phyloP scores from a whole-genome alignment of 1,140 invertebrate species.

The Drosophila mojavensis region DNA sequence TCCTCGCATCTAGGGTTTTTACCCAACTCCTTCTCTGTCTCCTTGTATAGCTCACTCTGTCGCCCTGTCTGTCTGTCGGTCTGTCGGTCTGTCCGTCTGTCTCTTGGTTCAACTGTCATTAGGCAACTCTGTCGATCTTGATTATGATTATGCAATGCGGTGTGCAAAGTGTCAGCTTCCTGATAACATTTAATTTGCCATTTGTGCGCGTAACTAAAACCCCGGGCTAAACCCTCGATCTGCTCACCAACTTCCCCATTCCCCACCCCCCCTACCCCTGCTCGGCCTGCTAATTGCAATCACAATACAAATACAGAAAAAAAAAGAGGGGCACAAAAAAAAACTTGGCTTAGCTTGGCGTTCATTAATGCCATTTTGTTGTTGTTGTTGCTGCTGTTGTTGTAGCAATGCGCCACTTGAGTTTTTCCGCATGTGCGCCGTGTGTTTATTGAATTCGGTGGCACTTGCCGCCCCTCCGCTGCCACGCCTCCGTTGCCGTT shows the following conservation, averaged over 20 bases:
- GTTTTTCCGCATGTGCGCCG: slow-evolving; percentile 69
- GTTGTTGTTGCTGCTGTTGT: slow-evolving; percentile 34
- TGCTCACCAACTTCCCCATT: background rate
- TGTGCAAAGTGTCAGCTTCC: slow-evolving; percentile 62
- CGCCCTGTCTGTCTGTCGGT: slow-evolving; percentile 8
- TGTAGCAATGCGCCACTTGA: slow-evolving; percentile 73
- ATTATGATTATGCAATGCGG: slow-evolving; percentile 69
- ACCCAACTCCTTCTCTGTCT: slow-evolving; percentile 10
- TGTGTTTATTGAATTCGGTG: slow-evolving; percentile 82
- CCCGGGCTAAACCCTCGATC: background rate
- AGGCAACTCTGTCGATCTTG: slow-evolving; percentile 32
- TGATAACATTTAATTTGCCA: slow-evolving; percentile 77
- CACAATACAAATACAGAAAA: slow-evolving; percentile 32
- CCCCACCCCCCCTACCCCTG: background rate
- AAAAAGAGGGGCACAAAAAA: slow-evolving; percentile 7
- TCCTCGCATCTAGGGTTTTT: slow-evolving; percentile 20
- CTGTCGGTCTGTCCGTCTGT: background rate
- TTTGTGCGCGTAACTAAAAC: slow-evolving; percentile 43
- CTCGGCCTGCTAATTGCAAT: slow-evolving; percentile 66
- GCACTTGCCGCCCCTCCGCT: slow-evolving; percentile 51
- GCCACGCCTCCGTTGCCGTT: background rate
- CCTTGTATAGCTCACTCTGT: background rate
- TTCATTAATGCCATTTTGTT: slow-evolving; percentile 67
- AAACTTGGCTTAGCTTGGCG: slow-evolving; percentile 40
- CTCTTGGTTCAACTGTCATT: slow-evolving; percentile 7